Evolutionary conservation across 2,113 vertebrate species (phyloP).

Genomic region (Ardeotis arabs): DNA sequence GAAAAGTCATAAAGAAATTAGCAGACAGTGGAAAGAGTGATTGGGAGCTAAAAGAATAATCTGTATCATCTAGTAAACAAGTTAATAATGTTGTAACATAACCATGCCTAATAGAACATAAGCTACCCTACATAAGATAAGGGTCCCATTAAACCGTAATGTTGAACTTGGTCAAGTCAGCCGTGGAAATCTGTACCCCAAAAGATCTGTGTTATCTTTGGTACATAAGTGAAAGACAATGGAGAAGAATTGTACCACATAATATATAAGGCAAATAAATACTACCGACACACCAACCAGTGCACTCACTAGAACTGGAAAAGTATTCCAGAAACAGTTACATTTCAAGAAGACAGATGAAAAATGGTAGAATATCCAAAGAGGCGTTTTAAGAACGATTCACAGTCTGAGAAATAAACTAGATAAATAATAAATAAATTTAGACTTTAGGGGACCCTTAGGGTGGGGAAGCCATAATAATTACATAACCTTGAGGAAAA

Average conservation of each 20-base stretch:
- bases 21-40: neutral
- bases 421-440: no score
- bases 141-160: accelerated
- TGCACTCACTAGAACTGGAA: neutral
- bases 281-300: neutral
- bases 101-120: neutral
- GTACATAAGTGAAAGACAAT: neutral
- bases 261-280: neutral
- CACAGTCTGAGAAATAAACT: neutral
- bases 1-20: neutral
- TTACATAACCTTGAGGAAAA: neutral
- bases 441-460: neutral
- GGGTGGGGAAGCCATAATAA: neutral
- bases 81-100: neutral
- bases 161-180: neutral
- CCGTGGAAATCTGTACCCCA: neutral
- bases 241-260: neutral
- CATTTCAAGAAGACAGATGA: neutral
- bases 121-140: neutral
- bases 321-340: neutral
- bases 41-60: neutral
- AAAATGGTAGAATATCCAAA: neutral
- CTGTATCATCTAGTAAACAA: neutral
- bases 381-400: neutral
- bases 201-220: neutral